These are phyloP conservation scores for Notiomystis cincta DNA, from an alignment of 2,113 vertebrate genomes.

Conservation along the genomic window DNA sequence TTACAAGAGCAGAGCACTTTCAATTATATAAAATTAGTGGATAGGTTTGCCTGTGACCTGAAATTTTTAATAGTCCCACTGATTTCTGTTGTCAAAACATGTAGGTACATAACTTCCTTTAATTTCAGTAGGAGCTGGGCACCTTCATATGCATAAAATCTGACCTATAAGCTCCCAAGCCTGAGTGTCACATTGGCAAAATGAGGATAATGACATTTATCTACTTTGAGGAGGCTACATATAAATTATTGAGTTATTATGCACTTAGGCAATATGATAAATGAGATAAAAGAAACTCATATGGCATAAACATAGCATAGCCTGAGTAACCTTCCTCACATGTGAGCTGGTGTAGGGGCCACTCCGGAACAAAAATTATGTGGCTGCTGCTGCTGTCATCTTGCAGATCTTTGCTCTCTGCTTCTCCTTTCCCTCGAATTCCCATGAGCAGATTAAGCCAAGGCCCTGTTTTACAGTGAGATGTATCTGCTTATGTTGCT, in stretches of 20 bases:
- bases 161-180: not conserved
- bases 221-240: not conserved
- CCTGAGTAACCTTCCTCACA: not conserved
- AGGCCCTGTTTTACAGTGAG: not conserved
- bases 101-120: not conserved
- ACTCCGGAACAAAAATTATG: not conserved
- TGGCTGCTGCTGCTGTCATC: not conserved
- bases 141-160: not conserved
- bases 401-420: not conserved
- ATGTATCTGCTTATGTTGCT: not conserved
- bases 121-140: not conserved
- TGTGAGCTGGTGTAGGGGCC: not conserved
- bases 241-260: not conserved
- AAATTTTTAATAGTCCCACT: not conserved
- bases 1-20: not conserved
- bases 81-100: not conserved
- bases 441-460: not conserved
- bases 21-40: not conserved
- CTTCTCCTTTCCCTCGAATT: not conserved
- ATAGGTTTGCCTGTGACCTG: not conserved
- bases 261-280: not conserved
- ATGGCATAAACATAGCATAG: not conserved
- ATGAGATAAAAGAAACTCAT: not conserved
- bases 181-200: not conserved
- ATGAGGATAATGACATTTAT: not conserved